Evolutionary conservation across 2,797 vertebrate genomes (phyloP).

Genomic region (Coregonus sp.): DNA sequence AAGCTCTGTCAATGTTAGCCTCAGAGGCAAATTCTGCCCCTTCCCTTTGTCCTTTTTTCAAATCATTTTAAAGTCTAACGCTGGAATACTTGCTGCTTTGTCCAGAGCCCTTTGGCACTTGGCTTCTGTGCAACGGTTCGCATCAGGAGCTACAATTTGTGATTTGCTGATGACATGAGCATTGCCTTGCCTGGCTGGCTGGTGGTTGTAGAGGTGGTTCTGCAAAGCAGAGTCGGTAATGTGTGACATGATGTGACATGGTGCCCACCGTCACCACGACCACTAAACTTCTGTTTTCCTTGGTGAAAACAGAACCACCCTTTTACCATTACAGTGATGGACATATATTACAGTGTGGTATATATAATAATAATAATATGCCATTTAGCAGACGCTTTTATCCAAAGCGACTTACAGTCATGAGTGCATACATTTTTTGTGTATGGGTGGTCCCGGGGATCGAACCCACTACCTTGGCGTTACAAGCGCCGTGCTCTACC

Average conservation of each 20-base stretch:
- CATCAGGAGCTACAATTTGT: constrained; percentile 90
- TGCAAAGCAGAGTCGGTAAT: constrained; percentile 77
- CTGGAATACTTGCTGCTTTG: constrained; percentile 69
- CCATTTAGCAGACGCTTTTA: too few relatives aligned
- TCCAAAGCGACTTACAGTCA: too few relatives aligned
- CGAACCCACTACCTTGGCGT: too few relatives aligned
- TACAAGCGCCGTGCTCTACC: too few relatives aligned
- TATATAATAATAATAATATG: constrained; percentile 9
- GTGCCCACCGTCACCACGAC: constrained; percentile 60
- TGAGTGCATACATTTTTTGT: too few relatives aligned
- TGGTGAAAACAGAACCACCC: constrained; percentile 67
- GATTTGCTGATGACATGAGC: constrained; percentile 95
- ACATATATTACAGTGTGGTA: constrained; percentile 29
- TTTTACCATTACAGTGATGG: constrained; percentile 67
- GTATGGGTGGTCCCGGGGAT: too few relatives aligned
- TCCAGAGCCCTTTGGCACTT: constrained; percentile 88
- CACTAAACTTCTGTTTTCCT: constrained; percentile 74
- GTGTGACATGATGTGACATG: constrained; percentile 75
- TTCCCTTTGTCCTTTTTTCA: constrained; percentile 89
- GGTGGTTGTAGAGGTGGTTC: constrained; percentile 83
- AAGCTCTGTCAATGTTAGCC: constrained; percentile 87
- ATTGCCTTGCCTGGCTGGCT: constrained; percentile 76
- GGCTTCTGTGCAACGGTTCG: constrained; percentile 89
- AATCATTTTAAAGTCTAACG: constrained; percentile 91
- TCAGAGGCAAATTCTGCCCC: constrained; percentile 87